Evolutionary conservation across 2,888 invertebrate genomes (phyloP).

Genomic region (Seira musarum): DNA sequence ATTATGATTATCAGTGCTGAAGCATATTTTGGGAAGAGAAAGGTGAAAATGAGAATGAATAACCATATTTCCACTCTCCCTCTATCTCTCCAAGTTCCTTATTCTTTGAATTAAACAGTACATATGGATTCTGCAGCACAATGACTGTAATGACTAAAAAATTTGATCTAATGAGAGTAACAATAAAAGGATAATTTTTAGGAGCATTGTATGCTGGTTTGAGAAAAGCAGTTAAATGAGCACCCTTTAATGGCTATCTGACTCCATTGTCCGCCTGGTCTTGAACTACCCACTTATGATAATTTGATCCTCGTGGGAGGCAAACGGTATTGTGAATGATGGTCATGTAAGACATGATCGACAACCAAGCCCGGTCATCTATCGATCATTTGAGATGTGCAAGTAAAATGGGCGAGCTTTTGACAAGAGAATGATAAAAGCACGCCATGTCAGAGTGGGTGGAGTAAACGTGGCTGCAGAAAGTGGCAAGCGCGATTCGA

Average conservation of each 20-base stretch:
- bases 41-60: background rate
- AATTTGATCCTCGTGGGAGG: slow-evolving; percentile 32
- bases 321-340: slow-evolving; percentile 25
- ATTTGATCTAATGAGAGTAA: background rate
- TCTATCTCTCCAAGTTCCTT: background rate
- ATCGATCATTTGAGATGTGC: slow-evolving; percentile 14
- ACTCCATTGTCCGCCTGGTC: slow-evolving; percentile 1
- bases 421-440: slow-evolving; percentile 34
- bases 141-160: background rate
- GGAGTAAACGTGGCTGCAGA: background rate
- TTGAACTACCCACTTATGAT: slow-evolving; percentile 15
- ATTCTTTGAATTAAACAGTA: background rate
- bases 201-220: background rate
- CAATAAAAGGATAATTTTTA: background rate
- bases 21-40: background rate
- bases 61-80: background rate
- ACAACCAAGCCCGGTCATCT: slow-evolving; percentile 17
- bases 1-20: slow-evolving; percentile 18
- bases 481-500: background rate
- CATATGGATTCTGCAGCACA: background rate
- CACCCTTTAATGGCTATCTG: slow-evolving; percentile 5
- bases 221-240: background rate
- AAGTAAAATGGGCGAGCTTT: slow-evolving; percentile 49
- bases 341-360: slow-evolving; percentile 14
- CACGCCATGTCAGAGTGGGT: background rate